Conservation (phyloP, 1,140 invertebrate genomes). For the Vanessa tameamea region DNA sequence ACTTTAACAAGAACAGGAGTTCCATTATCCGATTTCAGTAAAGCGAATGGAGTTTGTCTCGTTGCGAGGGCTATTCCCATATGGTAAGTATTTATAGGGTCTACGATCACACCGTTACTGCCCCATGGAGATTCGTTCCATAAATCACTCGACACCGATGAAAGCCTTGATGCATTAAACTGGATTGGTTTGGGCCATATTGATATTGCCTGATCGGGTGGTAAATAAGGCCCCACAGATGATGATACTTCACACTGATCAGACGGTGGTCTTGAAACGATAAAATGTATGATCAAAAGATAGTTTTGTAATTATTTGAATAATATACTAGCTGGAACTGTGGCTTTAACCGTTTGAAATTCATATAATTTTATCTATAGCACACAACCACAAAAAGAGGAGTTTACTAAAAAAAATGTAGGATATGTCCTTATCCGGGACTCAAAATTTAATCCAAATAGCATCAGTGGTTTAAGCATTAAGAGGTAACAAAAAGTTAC, state of each 20-base stretch:
- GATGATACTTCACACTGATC: slow-evolving; percentile 66
- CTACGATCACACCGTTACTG: slow-evolving; percentile 63
- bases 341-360: too few relatives aligned
- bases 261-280: slow-evolving; percentile 42
- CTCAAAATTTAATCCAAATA: too few relatives aligned
- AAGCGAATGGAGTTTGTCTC: slow-evolving; percentile 69
- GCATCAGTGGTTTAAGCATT: too few relatives aligned
- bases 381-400: too few relatives aligned
- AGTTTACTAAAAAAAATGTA: too few relatives aligned
- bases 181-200: slow-evolving; percentile 31
- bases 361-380: too few relatives aligned
- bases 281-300: slow-evolving; percentile 10
- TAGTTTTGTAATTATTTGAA: too few relatives aligned
- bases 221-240: slow-evolving; percentile 57
- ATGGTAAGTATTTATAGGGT: slow-evolving; percentile 72
- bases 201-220: slow-evolving; percentile 41
- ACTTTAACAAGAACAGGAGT: slow-evolving; percentile 71
- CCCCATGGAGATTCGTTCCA: slow-evolving; percentile 45
- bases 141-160: slow-evolving; percentile 16
- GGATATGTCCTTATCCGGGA: too few relatives aligned
- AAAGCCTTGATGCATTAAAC: slow-evolving; percentile 29
- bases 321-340: too few relatives aligned
- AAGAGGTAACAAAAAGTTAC: too few relatives aligned
- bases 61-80: slow-evolving; percentile 70
- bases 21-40: slow-evolving; percentile 64